Evolutionary conservation across 2,888 invertebrate genomes (phyloP).

Genomic region (Tenthredo distinguenda): DNA sequence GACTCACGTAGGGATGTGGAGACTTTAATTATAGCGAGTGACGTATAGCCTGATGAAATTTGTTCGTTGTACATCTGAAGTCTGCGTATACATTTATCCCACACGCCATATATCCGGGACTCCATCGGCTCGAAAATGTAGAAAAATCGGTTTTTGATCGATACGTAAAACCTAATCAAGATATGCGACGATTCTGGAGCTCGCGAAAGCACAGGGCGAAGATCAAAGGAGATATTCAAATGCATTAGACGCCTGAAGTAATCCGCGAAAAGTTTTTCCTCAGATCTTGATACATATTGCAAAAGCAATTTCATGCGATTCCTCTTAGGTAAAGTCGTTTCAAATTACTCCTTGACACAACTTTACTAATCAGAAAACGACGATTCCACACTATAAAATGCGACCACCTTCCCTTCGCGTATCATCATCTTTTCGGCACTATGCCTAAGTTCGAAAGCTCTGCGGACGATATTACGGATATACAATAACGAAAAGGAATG

Average conservation of each 20-base stretch:
- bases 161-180: not conserved
- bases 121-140: not conserved
- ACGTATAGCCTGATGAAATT: constrained; percentile 14
- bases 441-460: too few species aligned
- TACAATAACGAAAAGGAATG: not conserved
- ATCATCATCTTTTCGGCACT: not conserved
- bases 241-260: constrained; percentile 16
- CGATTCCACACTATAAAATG: not conserved
- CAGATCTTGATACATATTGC: constrained; percentile 9
- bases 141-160: not conserved
- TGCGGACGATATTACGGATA: not conserved
- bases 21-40: constrained; percentile 16
- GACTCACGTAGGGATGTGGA: not conserved
- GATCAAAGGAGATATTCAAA: not conserved
- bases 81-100: not conserved
- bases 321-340: not conserved
- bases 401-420: not conserved
- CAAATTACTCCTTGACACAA: not conserved
- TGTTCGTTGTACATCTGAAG: not conserved
- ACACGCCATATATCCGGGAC: not conserved
- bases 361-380: constrained; percentile 15
- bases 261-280: constrained; percentile 7
- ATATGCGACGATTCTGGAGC: not conserved
- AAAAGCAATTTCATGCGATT: constrained; percentile 6
- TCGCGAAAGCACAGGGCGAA: not conserved